phyloP scores from a whole-genome alignment of 2,888 invertebrate genomes.

The Drosophila anomelani region DNA sequence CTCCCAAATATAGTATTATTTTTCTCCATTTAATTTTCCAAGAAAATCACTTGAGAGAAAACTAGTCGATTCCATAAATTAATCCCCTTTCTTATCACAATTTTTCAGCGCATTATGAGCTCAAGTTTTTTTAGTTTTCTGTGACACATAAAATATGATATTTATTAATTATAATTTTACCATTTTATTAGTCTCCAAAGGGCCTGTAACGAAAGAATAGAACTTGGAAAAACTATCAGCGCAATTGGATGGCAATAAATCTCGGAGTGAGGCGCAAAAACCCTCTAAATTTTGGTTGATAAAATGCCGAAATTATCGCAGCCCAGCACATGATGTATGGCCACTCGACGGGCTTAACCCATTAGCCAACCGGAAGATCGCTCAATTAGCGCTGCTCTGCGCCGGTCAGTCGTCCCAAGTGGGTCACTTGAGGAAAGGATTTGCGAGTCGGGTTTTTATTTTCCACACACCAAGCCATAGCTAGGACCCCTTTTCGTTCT shows the following conservation, averaged over 20 bases:
- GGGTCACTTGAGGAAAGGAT: conserved; percentile 68
- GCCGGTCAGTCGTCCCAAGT: conserved; percentile 73
- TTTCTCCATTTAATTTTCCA: neutral
- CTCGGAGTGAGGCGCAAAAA: conserved; percentile 47
- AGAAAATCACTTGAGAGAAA: neutral
- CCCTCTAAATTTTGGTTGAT: conserved; percentile 76
- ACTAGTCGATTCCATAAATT: neutral
- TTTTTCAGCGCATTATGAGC: neutral
- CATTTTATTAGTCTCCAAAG: conserved; percentile 46
- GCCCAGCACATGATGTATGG: conserved; percentile 67
- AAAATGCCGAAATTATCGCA: conserved; percentile 80
- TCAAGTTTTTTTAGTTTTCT: conserved; percentile 23
- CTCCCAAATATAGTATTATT: too few relatives aligned
- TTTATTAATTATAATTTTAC: conserved; percentile 13
- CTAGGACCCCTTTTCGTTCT: conserved; percentile 48
- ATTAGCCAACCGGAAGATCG: conserved; percentile 82
- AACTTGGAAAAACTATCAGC: conserved; percentile 26
- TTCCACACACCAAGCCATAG: conserved; percentile 1
- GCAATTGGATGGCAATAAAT: conserved; percentile 69
- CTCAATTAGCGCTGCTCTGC: conserved; percentile 76
- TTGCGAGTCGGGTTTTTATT: conserved; percentile 52
- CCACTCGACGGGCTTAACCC: conserved; percentile 70
- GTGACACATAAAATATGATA: conserved; percentile 22
- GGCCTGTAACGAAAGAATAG: neutral
- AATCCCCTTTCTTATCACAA: neutral